Evolutionary conservation across 2,797 vertebrate species (phyloP).

Genomic region (Rhadinocentrus ornatus): DNA sequence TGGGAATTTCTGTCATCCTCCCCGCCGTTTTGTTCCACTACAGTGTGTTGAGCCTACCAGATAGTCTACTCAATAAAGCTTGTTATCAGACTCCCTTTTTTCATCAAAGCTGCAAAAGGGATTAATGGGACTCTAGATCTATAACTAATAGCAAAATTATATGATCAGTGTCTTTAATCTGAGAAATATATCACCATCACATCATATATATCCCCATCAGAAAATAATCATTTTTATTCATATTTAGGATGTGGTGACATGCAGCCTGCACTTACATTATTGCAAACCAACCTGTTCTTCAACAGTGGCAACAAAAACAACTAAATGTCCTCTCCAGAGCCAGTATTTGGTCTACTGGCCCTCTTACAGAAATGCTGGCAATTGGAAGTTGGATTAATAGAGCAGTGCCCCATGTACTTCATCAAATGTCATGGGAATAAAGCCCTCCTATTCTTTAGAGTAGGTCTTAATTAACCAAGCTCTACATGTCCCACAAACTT

Average conservation of each 20-base stretch:
- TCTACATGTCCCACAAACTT: slow-evolving; percentile 48
- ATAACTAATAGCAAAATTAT: background rate
- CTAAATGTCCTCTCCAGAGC: too few relatives aligned
- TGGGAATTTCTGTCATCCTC: too few relatives aligned
- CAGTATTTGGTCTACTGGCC: background rate
- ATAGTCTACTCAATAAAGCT: background rate
- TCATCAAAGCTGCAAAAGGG: background rate
- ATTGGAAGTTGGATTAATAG: slow-evolving; percentile 65
- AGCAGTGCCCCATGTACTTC: slow-evolving; percentile 48
- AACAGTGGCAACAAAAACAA: too few relatives aligned
- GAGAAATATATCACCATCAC: background rate
- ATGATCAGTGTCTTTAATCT: background rate
- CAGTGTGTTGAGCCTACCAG: background rate
- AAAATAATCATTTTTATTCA: background rate
- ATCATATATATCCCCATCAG: background rate
- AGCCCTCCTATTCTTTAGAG: slow-evolving; percentile 53
- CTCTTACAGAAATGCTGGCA: slow-evolving; percentile 25
- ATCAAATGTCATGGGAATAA: slow-evolving; percentile 67
- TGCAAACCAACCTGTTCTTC: too few relatives aligned
- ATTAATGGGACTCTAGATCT: background rate
- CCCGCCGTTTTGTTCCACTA: background rate
- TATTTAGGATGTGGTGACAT: background rate
- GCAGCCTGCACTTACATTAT: background rate
- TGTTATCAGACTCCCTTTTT: too few relatives aligned
- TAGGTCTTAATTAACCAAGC: slow-evolving; percentile 77